phyloP scores from a whole-genome alignment of 2,797 vertebrate species.

The Petrocephalus sullivani region DNA sequence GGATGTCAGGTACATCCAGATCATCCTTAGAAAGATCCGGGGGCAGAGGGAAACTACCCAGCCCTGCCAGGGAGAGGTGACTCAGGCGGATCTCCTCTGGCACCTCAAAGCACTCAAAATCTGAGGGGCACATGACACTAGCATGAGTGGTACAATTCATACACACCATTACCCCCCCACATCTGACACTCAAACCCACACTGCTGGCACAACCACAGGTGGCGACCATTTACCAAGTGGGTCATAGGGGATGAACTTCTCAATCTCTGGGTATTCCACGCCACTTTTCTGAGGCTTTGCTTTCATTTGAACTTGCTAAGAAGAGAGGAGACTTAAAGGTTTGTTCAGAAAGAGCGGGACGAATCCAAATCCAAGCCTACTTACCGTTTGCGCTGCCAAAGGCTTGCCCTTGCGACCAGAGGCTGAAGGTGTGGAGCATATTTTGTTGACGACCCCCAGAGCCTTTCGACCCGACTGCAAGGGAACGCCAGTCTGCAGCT shows the following conservation, averaged over 20 bases:
- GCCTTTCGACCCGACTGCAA: constrained; percentile 35
- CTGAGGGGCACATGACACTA: constrained; percentile 10
- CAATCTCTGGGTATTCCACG: constrained; percentile 42
- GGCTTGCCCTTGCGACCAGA: constrained; percentile 27
- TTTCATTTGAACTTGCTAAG: constrained; percentile 20
- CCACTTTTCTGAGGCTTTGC: neutral
- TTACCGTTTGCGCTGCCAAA: constrained; percentile 24
- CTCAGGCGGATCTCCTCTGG: constrained; percentile 40
- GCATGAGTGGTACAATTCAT: neutral
- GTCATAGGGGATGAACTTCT: constrained; percentile 40
- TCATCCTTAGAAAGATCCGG: constrained; percentile 22
- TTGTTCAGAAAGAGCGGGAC: neutral
- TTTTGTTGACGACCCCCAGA: constrained; percentile 37
- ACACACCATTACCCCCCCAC: neutral
- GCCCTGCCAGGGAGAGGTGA: constrained; percentile 34
- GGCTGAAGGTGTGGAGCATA: constrained; percentile 16
- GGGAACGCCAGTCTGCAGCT: neutral
- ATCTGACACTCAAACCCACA: neutral
- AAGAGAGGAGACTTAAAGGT: no score
- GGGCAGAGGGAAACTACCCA: neutral
- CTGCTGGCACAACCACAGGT: neutral
- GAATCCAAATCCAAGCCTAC: neutral
- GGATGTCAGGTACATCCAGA: constrained; percentile 7
- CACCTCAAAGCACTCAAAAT: constrained; percentile 32
- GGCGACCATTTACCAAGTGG: constrained; percentile 33